phyloP scores from a whole-genome alignment of 2,113 vertebrate species.

The Mustelus asterias region DNA sequence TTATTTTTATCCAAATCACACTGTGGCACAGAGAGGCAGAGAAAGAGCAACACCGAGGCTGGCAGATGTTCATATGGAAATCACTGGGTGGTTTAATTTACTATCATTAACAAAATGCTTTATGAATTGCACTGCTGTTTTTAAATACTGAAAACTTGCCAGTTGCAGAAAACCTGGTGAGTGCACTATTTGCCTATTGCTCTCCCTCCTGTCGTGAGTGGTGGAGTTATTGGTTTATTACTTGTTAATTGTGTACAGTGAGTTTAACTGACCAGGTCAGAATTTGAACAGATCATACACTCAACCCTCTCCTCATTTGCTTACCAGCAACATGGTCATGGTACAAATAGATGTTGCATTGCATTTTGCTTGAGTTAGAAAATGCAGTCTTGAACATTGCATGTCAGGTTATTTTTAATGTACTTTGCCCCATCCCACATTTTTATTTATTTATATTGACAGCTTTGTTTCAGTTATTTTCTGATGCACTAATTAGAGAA shows the following conservation, averaged over 20 bases:
- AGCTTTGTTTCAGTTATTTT: not conserved
- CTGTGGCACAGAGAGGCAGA: not conserved
- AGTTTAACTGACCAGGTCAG: not conserved
- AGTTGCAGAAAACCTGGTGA: not conserved
- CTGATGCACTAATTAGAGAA: not conserved
- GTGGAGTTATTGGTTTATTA: not conserved
- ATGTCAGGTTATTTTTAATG: not conserved
- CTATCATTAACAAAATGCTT: conserved; percentile 19
- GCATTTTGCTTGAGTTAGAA: not conserved
- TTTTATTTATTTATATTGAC: not conserved
- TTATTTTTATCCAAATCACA: not conserved
- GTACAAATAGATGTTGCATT: not conserved
- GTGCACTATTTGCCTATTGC: not conserved
- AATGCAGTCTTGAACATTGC: not conserved
- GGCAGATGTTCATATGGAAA: conserved; percentile 8
- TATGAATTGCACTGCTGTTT: conserved; percentile 5
- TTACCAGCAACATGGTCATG: not conserved
- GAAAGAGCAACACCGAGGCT: not conserved
- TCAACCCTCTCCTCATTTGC: not conserved
- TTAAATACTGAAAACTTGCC: conserved; percentile 24
- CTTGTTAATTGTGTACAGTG: not conserved
- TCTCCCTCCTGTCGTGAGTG: not conserved
- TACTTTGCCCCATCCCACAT: not conserved
- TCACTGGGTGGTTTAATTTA: conserved; percentile 13
- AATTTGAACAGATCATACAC: not conserved